Evolutionary conservation across 2,797 vertebrate species (phyloP), one percentile per base, ranked within the genome.

Genomic region (Lutjanus campechanus): DNA sequence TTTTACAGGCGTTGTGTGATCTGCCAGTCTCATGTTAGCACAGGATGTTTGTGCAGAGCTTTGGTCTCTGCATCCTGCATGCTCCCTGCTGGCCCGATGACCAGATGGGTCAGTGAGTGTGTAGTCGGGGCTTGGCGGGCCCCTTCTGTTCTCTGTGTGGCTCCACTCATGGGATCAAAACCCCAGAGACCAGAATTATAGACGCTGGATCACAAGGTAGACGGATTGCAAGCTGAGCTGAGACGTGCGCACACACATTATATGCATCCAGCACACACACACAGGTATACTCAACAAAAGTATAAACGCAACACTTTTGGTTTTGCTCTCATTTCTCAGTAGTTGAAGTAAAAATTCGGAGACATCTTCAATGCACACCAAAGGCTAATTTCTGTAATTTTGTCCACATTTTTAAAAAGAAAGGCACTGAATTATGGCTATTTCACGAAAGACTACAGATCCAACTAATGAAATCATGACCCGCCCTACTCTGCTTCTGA

Each of bases 91-190:
- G 85, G 77, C 78, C 88, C 11, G 53, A 74, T 79, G 92, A 73
- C 87, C 90, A 93, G 92, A 93, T 94, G 92, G 92, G 93, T 92
- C 91, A 91, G 85, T 77, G 86, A 77, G 56, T 86, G 86, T 73
- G 71, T 64, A 46, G 83, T 79, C 13, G n/a, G 40, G 78, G 69
- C 76, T 86, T 81, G 55, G 64, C 55, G 62, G 86, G 89, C 91
- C 93, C 93, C 91, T 92, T 94, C 93, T 95, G 93, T 86, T 94
- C 85, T 76, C 81, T 66, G 81, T 41, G 53, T 77, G 85, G 84
- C 69, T 67, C 90, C 84, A 81, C 92, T 91, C 90, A 25, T 81
- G 94, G 90, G 93, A 93, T 66, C 11, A 1, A 81, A 73, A 77
- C 92, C 81, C 85, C 64, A 53, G 91, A 85, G 91, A 92, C 22